Conservation (phyloP, 2,113 vertebrate genomes). For the Stomatorhinus ivindoensis region DNA sequence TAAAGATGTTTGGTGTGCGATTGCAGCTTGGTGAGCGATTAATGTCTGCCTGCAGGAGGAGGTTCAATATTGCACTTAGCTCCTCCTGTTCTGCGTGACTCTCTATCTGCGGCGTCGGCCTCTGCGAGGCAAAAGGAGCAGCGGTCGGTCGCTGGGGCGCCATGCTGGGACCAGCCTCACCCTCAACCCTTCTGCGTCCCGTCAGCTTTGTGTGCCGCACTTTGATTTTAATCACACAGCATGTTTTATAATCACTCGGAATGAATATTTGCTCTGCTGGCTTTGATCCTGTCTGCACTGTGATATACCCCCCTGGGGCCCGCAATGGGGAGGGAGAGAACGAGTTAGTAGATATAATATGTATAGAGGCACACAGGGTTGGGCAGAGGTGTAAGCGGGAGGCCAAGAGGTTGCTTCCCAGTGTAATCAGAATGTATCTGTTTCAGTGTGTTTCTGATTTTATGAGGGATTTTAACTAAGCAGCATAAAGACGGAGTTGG, state of each 20-base stretch:
- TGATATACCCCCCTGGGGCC: background rate
- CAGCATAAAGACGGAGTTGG: background rate
- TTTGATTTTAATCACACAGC: constrained; percentile 31
- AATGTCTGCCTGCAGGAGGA: background rate
- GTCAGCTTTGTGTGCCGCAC: background rate
- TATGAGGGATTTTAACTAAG: constrained; percentile 10
- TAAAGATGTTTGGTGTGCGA: background rate
- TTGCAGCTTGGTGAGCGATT: background rate
- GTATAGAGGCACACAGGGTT: background rate
- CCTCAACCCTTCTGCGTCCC: background rate
- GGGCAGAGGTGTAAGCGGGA: background rate
- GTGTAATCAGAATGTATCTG: background rate
- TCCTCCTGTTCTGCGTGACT: background rate
- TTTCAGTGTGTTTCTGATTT: background rate
- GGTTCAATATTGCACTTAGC: background rate
- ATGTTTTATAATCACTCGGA: constrained; percentile 27
- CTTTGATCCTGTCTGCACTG: constrained; percentile 26
- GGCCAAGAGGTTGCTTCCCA: constrained; percentile 13
- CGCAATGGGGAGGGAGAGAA: background rate
- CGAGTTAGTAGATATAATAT: constrained; percentile 14
- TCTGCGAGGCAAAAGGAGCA: background rate
- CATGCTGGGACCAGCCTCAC: background rate
- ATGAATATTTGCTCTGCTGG: constrained; percentile 16
- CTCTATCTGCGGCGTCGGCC: background rate
- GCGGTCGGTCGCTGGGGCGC: background rate